phyloP scores from a whole-genome alignment of 2,113 vertebrate genomes.

The Procavia capensis region DNA sequence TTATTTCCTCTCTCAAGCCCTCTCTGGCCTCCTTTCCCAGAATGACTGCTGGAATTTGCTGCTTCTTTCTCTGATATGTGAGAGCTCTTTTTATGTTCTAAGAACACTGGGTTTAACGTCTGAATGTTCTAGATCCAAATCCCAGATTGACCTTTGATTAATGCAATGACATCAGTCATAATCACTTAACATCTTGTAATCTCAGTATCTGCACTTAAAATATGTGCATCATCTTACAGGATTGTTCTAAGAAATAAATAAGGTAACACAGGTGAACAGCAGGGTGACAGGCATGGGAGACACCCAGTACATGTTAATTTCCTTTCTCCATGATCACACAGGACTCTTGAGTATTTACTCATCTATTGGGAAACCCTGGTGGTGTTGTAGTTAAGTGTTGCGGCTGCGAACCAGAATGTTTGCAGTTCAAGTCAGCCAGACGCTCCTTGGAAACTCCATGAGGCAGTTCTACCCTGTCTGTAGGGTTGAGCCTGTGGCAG shows the following conservation, averaged over 20 bases:
- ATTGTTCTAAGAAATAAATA: neutral
- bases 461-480: too few species aligned
- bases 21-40: neutral
- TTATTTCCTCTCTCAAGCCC: neutral
- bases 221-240: neutral
- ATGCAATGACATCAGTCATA: neutral
- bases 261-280: neutral
- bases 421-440: too few species aligned
- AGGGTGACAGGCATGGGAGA: neutral
- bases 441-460: too few species aligned
- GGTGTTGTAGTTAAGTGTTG: too few species aligned
- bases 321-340: neutral
- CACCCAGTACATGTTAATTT: neutral
- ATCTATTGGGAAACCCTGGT: too few species aligned
- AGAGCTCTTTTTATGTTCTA: neutral
- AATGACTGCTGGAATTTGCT: neutral
- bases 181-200: neutral
- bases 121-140: conserved; percentile 35
- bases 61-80: neutral
- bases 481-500: too few species aligned
- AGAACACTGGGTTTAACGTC: neutral
- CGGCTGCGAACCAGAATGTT: too few species aligned
- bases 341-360: neutral
- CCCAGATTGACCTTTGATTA: neutral
- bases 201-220: neutral